These are phyloP conservation scores for Cynocephalus volans DNA, from an alignment of 2,113 vertebrate genomes.

Conservation along the genomic window DNA sequence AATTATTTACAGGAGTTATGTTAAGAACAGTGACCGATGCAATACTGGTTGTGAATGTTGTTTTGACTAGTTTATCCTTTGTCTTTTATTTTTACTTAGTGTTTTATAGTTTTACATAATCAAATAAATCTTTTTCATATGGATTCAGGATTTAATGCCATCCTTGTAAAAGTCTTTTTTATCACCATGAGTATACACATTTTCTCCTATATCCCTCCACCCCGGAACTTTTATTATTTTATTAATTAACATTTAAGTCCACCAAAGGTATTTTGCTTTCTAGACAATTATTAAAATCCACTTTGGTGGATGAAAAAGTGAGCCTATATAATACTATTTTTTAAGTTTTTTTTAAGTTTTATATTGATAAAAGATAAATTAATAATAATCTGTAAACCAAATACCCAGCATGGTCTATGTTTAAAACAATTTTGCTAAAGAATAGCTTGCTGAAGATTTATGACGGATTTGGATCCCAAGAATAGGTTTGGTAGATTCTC, in stretches of 20 bases:
- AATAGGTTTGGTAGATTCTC: background rate
- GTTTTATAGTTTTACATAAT: background rate
- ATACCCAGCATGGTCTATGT: background rate
- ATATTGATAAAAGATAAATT: background rate
- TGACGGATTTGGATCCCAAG: slow-evolving; percentile 31
- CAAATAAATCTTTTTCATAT: background rate
- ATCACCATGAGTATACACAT: background rate
- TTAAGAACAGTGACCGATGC: background rate
- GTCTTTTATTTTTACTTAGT: slow-evolving; percentile 23
- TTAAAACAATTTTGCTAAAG: background rate
- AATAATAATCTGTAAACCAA: slow-evolving; percentile 47
- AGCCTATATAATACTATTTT: background rate
- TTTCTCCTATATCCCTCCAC: background rate
- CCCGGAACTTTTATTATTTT: background rate
- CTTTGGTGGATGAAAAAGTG: background rate
- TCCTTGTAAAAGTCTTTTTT: background rate
- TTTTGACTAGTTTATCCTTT: background rate
- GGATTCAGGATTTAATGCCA: slow-evolving; percentile 3
- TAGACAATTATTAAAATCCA: background rate
- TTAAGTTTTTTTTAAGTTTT: too few relatives aligned
- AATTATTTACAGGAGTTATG: background rate
- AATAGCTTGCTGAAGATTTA: slow-evolving; percentile 17
- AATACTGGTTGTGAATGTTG: background rate
- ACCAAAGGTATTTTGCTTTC: slow-evolving; percentile 23
- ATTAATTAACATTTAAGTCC: background rate